These are phyloP conservation scores for Climacteris rufus DNA, from an alignment of 2,113 vertebrate genomes.

Conservation along the genomic window DNA sequence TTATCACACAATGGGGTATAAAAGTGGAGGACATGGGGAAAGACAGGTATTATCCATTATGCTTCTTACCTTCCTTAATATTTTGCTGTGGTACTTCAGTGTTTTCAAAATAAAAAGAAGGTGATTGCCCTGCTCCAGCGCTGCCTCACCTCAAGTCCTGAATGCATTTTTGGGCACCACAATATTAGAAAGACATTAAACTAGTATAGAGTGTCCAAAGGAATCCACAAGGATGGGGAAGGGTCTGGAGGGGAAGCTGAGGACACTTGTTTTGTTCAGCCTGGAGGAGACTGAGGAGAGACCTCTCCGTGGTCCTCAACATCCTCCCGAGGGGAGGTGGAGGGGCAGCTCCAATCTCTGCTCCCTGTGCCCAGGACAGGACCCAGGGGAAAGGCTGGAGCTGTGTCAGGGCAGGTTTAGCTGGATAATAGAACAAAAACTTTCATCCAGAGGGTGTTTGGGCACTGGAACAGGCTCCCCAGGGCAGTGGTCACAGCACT, in stretches of 20 bases:
- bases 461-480: neutral
- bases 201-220: neutral
- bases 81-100: neutral
- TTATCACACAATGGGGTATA: neutral
- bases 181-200: neutral
- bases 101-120: neutral
- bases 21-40: neutral
- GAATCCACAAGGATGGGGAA: neutral
- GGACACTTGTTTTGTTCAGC: neutral
- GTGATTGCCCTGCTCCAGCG: neutral
- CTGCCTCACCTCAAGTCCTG: neutral
- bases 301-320: neutral
- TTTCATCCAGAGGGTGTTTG: neutral
- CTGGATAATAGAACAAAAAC: rapidly evolving
- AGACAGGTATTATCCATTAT: neutral
- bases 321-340: neutral
- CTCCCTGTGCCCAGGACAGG: neutral
- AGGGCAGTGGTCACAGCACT: neutral
- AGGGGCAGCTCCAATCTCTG: neutral
- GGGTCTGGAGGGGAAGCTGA: neutral
- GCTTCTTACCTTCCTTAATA: neutral
- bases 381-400: neutral
- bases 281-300: neutral
- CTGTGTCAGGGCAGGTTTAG: neutral
- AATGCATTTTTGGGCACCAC: neutral